A percentile compares a stretch with the other conserved stretches of the same genome.
Evolutionary conservation across 2,797 vertebrate species (phyloP).

Genomic region (Pantherophis alleghaniensis): DNA sequence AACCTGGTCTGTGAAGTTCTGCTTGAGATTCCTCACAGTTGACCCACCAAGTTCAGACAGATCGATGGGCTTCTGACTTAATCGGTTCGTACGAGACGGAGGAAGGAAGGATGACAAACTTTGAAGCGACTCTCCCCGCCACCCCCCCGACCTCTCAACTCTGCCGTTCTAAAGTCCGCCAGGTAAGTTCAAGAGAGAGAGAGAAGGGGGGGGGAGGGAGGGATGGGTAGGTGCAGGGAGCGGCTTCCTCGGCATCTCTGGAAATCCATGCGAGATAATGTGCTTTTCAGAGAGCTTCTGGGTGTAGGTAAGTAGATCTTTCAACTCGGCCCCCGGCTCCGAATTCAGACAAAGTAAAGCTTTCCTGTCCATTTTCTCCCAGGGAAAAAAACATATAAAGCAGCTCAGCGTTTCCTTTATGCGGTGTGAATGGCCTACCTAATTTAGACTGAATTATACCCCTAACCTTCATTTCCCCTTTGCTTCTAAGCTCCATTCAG

Average conservation of each 20-base stretch:
- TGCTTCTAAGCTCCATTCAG: slow-evolving; percentile 82
- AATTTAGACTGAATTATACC: slow-evolving; percentile 88
- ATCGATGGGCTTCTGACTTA: slow-evolving; percentile 8
- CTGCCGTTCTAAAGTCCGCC: slow-evolving; percentile 39
- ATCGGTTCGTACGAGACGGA: neutral
- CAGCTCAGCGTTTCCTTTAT: slow-evolving; percentile 84
- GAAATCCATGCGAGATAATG: slow-evolving; percentile 66
- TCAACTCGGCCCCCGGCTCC: slow-evolving; percentile 79
- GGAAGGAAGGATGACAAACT: neutral
- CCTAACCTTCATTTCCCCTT: slow-evolving; percentile 83
- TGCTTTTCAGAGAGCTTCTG: slow-evolving; percentile 74
- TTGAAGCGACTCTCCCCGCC: neutral
- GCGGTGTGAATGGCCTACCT: slow-evolving; percentile 86
- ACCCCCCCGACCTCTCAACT: neutral
- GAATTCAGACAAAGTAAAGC: slow-evolving; percentile 86
- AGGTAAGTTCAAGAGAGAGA: slow-evolving; percentile 42
- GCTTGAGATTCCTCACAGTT: neutral
- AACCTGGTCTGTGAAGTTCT: neutral
- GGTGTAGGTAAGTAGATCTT: slow-evolving; percentile 86
- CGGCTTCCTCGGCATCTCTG: slow-evolving; percentile 45
- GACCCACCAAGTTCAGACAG: neutral
- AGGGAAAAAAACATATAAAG: slow-evolving; percentile 67
- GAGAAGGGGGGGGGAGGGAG: neutral
- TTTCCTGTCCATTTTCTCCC: slow-evolving; percentile 87
- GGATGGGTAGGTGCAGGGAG: neutral